These are phyloP conservation scores for Microchirus variegatus DNA, from an alignment of 2,797 vertebrate genomes.

Conservation along the genomic window DNA sequence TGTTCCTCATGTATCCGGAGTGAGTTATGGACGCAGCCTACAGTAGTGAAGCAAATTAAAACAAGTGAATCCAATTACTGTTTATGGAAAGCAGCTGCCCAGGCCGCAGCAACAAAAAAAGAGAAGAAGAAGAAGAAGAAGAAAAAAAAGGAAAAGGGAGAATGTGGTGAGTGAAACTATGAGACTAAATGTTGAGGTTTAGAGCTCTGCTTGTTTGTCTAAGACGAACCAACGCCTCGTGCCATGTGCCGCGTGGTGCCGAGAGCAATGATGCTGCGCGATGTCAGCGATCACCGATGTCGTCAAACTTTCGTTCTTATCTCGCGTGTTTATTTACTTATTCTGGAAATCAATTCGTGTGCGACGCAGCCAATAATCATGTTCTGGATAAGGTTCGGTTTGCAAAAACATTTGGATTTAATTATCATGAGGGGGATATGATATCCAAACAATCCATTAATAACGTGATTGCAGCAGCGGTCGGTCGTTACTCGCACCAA, in stretches of 20 bases:
- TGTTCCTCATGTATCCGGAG: conserved; percentile 62
- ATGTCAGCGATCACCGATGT: conserved; percentile 54
- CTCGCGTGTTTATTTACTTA: conserved; percentile 78
- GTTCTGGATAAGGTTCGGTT: conserved; percentile 77
- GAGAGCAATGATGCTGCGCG: conserved; percentile 10
- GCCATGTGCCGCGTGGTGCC: conserved; percentile 24
- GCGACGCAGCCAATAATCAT: conserved; percentile 71
- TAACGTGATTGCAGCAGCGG: conserved; percentile 69
- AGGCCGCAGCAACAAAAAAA: conserved; percentile 10
- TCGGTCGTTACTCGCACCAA: too few relatives aligned
- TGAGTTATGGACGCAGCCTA: conserved; percentile 63
- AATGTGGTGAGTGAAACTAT: conserved; percentile 54
- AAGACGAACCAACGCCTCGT: background rate
- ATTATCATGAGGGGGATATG: conserved; percentile 79
- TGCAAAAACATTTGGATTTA: conserved; percentile 82
- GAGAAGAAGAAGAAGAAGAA: too few relatives aligned
- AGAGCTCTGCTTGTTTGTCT: conserved; percentile 27
- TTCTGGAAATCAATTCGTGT: conserved; percentile 75
- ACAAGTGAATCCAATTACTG: conserved; percentile 74
- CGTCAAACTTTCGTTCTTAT: conserved; percentile 66
- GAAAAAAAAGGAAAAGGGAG: background rate
- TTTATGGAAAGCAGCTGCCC: conserved; percentile 75
- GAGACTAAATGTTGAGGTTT: conserved; percentile 37
- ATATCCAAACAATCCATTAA: conserved; percentile 84
- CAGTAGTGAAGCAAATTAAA: conserved; percentile 71